Conservation (phyloP, 2,113 vertebrate species). For the Chitala chitala region DNA sequence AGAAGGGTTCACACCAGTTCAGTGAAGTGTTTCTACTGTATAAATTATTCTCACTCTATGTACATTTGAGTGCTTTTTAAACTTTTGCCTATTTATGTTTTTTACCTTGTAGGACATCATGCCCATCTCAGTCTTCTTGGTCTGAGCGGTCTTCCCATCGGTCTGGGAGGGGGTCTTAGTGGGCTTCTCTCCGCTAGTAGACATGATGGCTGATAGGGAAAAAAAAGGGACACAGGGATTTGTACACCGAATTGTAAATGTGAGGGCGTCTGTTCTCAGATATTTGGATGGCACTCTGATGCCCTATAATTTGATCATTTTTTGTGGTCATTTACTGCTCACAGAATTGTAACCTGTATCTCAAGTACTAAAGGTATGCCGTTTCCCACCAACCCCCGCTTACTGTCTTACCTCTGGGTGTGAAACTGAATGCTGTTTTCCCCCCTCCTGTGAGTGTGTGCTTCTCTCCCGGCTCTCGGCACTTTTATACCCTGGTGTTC, state of each 20-base stretch:
- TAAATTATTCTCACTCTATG: background rate
- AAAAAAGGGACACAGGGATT: conserved; percentile 13
- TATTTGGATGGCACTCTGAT: background rate
- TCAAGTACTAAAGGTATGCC: background rate
- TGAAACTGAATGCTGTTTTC: conserved; percentile 47
- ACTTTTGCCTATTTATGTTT: background rate
- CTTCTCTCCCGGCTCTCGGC: conserved; percentile 31
- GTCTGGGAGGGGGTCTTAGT: conserved; percentile 65
- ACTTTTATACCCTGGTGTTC: conserved; percentile 70
- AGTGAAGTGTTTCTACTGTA: background rate
- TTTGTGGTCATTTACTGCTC: no score
- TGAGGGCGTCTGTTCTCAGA: background rate
- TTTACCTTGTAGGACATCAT: conserved; percentile 67
- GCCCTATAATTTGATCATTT: background rate
- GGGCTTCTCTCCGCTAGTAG: conserved; percentile 63
- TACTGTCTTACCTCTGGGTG: conserved; percentile 59
- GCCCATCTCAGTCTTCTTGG: conserved; percentile 68
- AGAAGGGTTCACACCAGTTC: background rate
- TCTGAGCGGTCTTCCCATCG: conserved; percentile 62
- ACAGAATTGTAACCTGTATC: background rate
- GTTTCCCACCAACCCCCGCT: background rate
- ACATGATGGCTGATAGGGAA: conserved; percentile 66
- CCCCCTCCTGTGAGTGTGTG: conserved; percentile 63
- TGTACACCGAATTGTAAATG: background rate
- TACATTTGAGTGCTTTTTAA: background rate